Base-by-base conservation (phyloP, 2,113 vertebrate species). In the Clupea harengus region DNA sequence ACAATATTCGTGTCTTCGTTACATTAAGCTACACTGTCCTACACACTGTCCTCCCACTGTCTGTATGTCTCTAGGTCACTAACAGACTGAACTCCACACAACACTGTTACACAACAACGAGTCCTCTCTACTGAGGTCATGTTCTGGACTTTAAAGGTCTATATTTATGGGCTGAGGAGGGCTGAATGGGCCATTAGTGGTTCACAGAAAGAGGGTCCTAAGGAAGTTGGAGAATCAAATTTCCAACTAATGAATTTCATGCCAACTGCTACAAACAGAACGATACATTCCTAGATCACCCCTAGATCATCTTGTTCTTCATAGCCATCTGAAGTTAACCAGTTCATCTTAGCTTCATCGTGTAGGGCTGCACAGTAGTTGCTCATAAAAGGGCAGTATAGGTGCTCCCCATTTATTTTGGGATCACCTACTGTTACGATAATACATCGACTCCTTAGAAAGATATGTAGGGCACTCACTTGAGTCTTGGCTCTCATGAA, bases 401-500 rank as follows among this genome's bases (percentile, higher is more conserved):
- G 0, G 11, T 32, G 72, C 32, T 78, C 13, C 11, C 11, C 72
- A 78, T 3, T 78, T 78, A 32, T 17, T 78, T 60, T 60, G 54
- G 54, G 4, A 54, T 18, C 52, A 17, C 39, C 39, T 39, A 1
- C 39, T 39, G 54, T 57, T 18, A 54, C 13, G 15, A 54, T 47
- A 15, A 18, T 54, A 54, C 2, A 54, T 54, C 50, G 15, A 11
- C 15, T 54, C 50, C 13, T 54, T 15, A 17, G 50, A 54, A 57
- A 57, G 52, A 57, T 57, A 50, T 82, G 8, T 84, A 46, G 11
- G n/a, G 0, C 13, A 86, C 89, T 93, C 85, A 99, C 98, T 97
- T 98, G 97, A 86, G 95, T 92, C 89, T 96, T 98, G 88, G 97
- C 96, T 49, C 96, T 95, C 96, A 99, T 98, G 90, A 99, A 99